These are phyloP conservation scores for Rhinatrema bivittatum DNA, from an alignment of 2,797 vertebrate species.

Conservation along the genomic window DNA sequence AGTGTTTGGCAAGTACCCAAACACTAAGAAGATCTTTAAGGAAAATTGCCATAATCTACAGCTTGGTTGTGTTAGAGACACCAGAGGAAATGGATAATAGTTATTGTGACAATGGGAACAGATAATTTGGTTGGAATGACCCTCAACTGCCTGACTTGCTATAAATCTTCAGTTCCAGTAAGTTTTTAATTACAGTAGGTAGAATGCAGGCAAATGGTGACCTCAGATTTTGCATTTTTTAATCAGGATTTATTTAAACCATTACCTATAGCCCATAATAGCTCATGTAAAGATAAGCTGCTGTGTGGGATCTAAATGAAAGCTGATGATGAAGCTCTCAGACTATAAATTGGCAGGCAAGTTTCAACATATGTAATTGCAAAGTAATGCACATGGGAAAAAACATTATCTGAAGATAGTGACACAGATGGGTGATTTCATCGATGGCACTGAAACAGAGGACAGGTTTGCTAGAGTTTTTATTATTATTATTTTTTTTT, in stretches of 20 bases:
- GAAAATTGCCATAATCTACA: constrained; percentile 33
- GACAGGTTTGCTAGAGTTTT: no score
- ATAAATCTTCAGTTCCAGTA: constrained; percentile 69
- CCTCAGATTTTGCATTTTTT: constrained; percentile 32
- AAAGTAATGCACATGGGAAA: no score
- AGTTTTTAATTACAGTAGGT: constrained; percentile 67
- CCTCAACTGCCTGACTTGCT: constrained; percentile 60
- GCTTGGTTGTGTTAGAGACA: constrained; percentile 55
- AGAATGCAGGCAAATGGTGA: constrained; percentile 55
- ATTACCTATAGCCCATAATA: constrained; percentile 34
- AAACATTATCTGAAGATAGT: no score
- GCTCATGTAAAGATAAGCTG: constrained; percentile 17
- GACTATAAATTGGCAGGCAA: no score
- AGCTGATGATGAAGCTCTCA: no score
- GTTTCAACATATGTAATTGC: no score
- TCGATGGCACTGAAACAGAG: no score
- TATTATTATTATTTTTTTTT: no score
- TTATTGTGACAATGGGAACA: constrained; percentile 58
- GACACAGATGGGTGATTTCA: no score
- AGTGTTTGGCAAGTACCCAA: no score
- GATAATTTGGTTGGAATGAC: constrained; percentile 69
- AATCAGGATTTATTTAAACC: constrained; percentile 41
- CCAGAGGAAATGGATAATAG: constrained; percentile 61
- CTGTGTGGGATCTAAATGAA: constrained; percentile 21
- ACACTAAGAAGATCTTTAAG: no score